phyloP scores from a whole-genome alignment of 2,888 invertebrate species.

The Lysandra coridon region DNA sequence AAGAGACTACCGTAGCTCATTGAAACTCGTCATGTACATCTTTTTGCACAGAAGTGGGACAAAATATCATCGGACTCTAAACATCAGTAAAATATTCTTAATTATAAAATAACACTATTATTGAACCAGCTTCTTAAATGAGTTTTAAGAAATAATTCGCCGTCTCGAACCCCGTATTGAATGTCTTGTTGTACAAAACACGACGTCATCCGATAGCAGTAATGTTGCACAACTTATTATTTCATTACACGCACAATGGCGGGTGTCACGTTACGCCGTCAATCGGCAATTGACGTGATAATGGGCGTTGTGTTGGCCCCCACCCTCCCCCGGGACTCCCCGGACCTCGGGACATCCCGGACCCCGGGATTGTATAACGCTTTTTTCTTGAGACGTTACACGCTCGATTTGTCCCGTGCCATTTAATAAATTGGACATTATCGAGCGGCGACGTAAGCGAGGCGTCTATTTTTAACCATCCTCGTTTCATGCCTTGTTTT shows the following conservation, averaged over 20 bases:
- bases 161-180: neutral
- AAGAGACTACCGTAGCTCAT: no score
- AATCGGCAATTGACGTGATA: slow-evolving; percentile 65
- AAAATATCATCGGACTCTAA: no score
- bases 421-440: slow-evolving; percentile 33
- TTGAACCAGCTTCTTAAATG: neutral
- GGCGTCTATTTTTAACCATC: slow-evolving; percentile 6
- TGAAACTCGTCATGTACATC: no score
- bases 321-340: slow-evolving; percentile 33
- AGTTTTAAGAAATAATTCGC: neutral
- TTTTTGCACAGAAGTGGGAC: no score
- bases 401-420: slow-evolving; percentile 22
- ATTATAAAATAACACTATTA: neutral
- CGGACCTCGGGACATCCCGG: neutral
- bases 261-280: slow-evolving; percentile 51
- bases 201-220: neutral
- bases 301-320: slow-evolving; percentile 46
- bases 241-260: slow-evolving; percentile 20
- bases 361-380: slow-evolving; percentile 44
- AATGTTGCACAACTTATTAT: slow-evolving; percentile 17
- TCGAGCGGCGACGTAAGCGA: slow-evolving; percentile 23
- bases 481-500: neutral
- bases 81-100: neutral
- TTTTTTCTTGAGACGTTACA: slow-evolving; percentile 27
- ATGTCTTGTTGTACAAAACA: slow-evolving; percentile 11